phyloP scores from a whole-genome alignment of 2,113 vertebrate genomes.

The Pygoscelis adeliae region DNA sequence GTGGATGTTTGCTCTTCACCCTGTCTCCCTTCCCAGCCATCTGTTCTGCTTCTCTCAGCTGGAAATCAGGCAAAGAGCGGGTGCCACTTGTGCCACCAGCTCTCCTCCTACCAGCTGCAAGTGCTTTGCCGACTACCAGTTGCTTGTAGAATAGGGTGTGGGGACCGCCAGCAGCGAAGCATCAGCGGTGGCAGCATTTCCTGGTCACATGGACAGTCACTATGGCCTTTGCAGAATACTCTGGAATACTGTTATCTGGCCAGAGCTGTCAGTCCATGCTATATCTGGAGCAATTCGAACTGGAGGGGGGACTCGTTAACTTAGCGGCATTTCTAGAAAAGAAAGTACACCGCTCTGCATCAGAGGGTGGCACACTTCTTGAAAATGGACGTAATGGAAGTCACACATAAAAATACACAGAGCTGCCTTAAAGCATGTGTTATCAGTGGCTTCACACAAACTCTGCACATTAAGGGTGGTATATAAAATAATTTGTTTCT shows the following conservation, averaged over 20 bases:
- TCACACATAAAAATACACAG: neutral
- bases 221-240: neutral
- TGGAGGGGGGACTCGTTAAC: neutral
- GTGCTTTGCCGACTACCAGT: neutral
- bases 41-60: neutral
- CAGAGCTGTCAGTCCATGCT: neutral
- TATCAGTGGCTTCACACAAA: neutral
- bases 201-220: rapidly evolving
- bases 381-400: neutral
- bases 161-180: neutral
- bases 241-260: neutral
- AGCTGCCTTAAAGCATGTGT: neutral
- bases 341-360: neutral
- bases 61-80: neutral
- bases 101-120: slow-evolving; percentile 1
- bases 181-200: neutral
- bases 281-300: neutral
- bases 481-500: neutral
- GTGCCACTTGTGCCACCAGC: neutral
- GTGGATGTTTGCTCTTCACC: neutral
- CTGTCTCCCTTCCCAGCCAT: neutral
- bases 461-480: neutral
- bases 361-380: neutral
- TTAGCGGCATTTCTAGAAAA: neutral
- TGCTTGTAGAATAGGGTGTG: neutral